Base-by-base conservation (phyloP, 1,140 invertebrate genomes). In the Solenopsis fugax region DNA sequence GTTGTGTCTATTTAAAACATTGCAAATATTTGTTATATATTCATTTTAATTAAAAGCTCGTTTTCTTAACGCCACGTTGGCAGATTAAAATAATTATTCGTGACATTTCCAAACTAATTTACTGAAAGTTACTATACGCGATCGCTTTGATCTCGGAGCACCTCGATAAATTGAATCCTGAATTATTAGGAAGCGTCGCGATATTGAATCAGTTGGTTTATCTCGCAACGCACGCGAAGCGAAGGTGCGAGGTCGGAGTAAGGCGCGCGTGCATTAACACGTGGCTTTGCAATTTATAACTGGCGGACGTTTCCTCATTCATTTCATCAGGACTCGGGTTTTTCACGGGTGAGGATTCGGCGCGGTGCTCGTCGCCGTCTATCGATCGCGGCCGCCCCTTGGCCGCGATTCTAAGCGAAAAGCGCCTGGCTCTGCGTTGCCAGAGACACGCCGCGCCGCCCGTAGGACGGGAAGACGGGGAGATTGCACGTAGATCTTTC, bases 351-450 rank as follows among this genome's bases (percentile, higher is more conserved):
- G 50, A n/a, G 24, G 69, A 45, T 48, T 56, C 75, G 62, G 52
- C 48, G 84, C 48, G 58, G 71, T n/a, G 41, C 60, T 54, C 62
- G 41, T 72, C 62, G 69, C n/a, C 78, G 64, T 52, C 64, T 72
- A 89, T 89, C 88, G 54, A 88, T 86, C 73, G 64, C 73, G 60
- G 37, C 5, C 65, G 58, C 34, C 65, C 48, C 9, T 67, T 62
- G 69, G 56, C 54, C 69, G 80, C 67, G 80, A 56, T 72, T 78
- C 82, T n/a, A n/a, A 21, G 16, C 34, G 2, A 13, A 37, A 16
- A 88, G 64, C 84, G 52, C 54, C 52, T 52, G 10, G 58, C 60
- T 58, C 52, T 4, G 37, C n/a, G 29, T 16, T 2, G 48, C 34
- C 18, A 62, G 45, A 52, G 73, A 62, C 65, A 24, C 54, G 41